Conservation (phyloP, 2,113 vertebrate genomes). For the Chaetodon trifascialis region DNA sequence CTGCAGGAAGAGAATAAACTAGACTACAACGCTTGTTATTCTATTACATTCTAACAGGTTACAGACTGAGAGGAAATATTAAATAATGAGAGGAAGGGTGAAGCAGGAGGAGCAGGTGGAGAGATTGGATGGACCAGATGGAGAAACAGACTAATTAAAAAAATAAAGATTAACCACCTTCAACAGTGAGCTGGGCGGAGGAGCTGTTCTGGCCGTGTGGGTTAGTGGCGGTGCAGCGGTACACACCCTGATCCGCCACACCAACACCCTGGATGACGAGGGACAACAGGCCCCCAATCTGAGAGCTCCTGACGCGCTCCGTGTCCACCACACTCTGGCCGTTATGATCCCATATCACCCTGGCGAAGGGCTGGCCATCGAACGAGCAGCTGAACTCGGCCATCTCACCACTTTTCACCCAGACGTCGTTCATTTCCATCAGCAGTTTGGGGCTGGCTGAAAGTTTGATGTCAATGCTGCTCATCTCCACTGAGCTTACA, state of each 20-base stretch:
- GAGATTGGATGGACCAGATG: slow-evolving; percentile 81
- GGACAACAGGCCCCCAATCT: slow-evolving; percentile 82
- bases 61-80: slow-evolving; percentile 66
- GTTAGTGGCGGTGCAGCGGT: slow-evolving; percentile 87
- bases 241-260: slow-evolving; percentile 86
- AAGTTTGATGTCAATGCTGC: slow-evolving; percentile 34
- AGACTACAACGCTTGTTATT: slow-evolving; percentile 64
- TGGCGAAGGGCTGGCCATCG: slow-evolving; percentile 83
- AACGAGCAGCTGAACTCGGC: slow-evolving; percentile 89
- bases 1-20: slow-evolving; percentile 41
- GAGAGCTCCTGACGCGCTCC: slow-evolving; percentile 84
- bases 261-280: slow-evolving; percentile 85
- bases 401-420: slow-evolving; percentile 82
- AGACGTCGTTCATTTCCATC: slow-evolving; percentile 86
- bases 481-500: slow-evolving; percentile 28
- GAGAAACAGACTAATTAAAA: slow-evolving; percentile 77
- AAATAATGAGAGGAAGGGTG: slow-evolving; percentile 49
- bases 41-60: slow-evolving; percentile 69
- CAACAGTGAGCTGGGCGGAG: slow-evolving; percentile 88
- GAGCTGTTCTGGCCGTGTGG: slow-evolving; percentile 85
- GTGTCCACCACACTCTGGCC: slow-evolving; percentile 80
- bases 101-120: slow-evolving; percentile 74
- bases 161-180: slow-evolving; percentile 90
- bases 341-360: slow-evolving; percentile 86
- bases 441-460: slow-evolving; percentile 79